Conservation (phyloP, 1,140 invertebrate genomes). For the Drosophila bocki region DNA sequence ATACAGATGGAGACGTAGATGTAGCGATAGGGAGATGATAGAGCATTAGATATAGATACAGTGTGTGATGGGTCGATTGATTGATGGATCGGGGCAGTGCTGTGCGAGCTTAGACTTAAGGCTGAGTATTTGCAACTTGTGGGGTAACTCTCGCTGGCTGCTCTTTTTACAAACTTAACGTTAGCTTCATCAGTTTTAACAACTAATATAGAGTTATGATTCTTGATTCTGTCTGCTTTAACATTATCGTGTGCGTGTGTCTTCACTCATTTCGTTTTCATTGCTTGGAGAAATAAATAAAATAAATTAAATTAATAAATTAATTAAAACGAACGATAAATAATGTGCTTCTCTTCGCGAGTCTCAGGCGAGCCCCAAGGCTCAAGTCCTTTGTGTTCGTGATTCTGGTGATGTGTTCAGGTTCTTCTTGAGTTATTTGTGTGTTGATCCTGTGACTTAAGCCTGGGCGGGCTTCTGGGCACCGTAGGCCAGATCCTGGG, state of each 20-base stretch:
- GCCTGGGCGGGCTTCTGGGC: conserved; percentile 88
- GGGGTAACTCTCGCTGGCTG: conserved; percentile 69
- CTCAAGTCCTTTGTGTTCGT: conserved; percentile 65
- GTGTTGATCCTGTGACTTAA: conserved; percentile 51
- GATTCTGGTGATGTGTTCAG: conserved; percentile 30
- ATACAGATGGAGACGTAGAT: conserved; percentile 17
- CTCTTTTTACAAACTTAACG: conserved; percentile 76
- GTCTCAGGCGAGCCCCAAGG: conserved; percentile 57
- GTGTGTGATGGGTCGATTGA: conserved; percentile 25
- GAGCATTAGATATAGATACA: conserved; percentile 43
- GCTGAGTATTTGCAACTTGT: conserved; percentile 75
- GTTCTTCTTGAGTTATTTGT: conserved; percentile 31
- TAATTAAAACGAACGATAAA: conserved; percentile 84
- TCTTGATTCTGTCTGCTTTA: conserved; percentile 42
- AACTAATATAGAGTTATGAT: conserved; percentile 62
- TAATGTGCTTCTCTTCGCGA: conserved; percentile 72
- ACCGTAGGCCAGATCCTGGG: conserved; percentile 91
- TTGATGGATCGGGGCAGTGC: conserved; percentile 27
- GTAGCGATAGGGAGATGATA: conserved; percentile 24
- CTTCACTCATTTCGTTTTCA: conserved; percentile 44
- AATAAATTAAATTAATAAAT: conserved; percentile 85
- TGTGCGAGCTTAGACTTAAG: conserved; percentile 72
- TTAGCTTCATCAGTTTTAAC: conserved; percentile 63
- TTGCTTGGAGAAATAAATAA: conserved; percentile 78
- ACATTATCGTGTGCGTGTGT: conserved; percentile 39